Evolutionary conservation across 2,113 vertebrate genomes (phyloP).

Genomic region (Nycticorax nycticorax): DNA sequence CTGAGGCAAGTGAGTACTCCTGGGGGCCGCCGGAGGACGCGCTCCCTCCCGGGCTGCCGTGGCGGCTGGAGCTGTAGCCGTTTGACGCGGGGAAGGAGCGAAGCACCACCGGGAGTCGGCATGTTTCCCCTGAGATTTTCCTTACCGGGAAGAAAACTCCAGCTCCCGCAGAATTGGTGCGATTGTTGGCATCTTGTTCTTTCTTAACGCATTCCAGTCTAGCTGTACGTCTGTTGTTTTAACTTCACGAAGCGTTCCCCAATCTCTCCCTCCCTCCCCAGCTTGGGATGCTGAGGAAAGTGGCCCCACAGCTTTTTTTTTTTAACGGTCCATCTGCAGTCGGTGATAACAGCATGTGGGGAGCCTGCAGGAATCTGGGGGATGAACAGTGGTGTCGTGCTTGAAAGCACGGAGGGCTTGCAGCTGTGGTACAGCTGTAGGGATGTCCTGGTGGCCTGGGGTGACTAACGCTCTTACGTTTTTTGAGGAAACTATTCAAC

Average conservation of each 20-base stretch:
- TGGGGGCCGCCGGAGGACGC: neutral
- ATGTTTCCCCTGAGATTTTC: neutral
- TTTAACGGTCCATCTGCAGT: fast-evolving
- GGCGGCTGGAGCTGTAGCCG: too few species aligned
- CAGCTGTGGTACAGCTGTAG: fast-evolving
- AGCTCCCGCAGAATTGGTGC: fast-evolving
- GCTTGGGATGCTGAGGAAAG: neutral
- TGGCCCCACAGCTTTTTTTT: too few species aligned
- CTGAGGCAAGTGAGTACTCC: neutral
- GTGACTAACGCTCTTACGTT: fast-evolving
- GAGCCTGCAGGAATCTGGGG: neutral
- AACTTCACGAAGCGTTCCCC: too few species aligned
- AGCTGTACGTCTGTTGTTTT: neutral
- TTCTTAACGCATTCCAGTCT: fast-evolving
- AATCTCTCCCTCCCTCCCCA: too few species aligned
- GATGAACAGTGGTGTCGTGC: fast-evolving
- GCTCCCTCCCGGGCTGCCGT: too few species aligned
- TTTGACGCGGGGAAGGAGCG: neutral
- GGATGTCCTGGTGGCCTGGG: fast-evolving
- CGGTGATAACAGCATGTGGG: fast-evolving
- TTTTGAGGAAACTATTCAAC: neutral
- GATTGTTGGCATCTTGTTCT: neutral
- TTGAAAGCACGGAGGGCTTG: fast-evolving
- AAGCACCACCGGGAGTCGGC: neutral
- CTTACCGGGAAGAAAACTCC: neutral